phyloP scores from a whole-genome alignment of 2,113 vertebrate species.

The Entosphenus tridentatus region DNA sequence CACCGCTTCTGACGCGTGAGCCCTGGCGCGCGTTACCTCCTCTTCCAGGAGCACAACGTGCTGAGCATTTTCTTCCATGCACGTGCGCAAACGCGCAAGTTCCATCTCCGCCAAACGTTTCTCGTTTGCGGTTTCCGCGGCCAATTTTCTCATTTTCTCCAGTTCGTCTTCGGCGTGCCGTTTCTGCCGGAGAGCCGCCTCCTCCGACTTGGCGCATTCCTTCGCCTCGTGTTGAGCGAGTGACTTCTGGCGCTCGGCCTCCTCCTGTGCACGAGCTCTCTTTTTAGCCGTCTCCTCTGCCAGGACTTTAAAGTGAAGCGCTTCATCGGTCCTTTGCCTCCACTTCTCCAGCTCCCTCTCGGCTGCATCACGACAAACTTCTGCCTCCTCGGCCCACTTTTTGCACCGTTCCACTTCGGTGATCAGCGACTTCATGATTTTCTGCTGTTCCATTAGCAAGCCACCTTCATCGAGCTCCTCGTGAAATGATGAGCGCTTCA shows the following conservation, averaged over 20 bases:
- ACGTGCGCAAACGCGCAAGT: conserved; percentile 58
- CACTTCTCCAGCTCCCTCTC: conserved; percentile 84
- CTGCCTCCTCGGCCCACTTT: conserved; percentile 48
- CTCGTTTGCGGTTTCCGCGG: conserved; percentile 61
- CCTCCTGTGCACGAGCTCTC: conserved; percentile 60
- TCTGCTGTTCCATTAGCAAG: conserved; percentile 62
- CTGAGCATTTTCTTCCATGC: conserved; percentile 71
- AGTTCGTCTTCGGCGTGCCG: conserved; percentile 73
- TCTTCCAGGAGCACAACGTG: conserved; percentile 68
- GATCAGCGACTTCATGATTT: conserved; percentile 45
- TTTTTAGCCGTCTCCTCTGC: conserved; percentile 78
- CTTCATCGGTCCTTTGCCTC: conserved; percentile 79
- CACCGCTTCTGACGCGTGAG: conserved; percentile 39
- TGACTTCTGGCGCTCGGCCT: conserved; percentile 83
- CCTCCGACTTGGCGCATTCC: conserved; percentile 58
- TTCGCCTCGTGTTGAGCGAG: conserved; percentile 66
- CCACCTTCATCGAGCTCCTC: conserved; percentile 71
- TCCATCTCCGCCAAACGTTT: conserved; percentile 66
- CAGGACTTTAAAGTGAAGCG: conserved; percentile 57
- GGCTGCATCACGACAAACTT: conserved; percentile 41
- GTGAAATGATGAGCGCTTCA: conserved; percentile 45
- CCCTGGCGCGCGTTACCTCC: conserved; percentile 60
- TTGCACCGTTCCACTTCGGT: conserved; percentile 46
- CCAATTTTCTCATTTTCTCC: conserved; percentile 57
- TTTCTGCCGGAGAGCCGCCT: conserved; percentile 62